A percentile compares a stretch with the other conserved stretches of the same genome.
phyloP scores from a whole-genome alignment of 2,113 vertebrate genomes.

The Microcebus jonahi region DNA sequence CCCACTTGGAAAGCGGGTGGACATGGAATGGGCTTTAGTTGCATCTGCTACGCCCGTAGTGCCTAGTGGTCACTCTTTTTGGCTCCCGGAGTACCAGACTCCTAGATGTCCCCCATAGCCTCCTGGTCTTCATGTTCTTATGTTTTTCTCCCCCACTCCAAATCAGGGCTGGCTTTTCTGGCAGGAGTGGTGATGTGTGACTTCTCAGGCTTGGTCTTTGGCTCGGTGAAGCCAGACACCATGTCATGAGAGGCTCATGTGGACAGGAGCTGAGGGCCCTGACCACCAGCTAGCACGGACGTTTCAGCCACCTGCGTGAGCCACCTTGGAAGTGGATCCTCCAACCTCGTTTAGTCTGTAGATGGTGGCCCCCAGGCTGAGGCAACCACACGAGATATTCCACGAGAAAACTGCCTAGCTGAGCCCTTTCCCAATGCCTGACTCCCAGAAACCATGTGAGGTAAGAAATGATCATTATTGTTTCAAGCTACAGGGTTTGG shows the following conservation, averaged over 20 bases:
- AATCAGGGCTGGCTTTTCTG: not conserved
- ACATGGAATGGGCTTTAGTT: not conserved
- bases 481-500: not conserved
- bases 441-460: not conserved
- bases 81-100: not conserved
- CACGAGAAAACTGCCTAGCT: not conserved
- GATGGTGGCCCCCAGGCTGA: not conserved
- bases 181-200: not conserved
- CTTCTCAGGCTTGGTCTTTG: not conserved
- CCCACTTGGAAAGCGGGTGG: not conserved
- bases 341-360: not conserved
- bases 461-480: not conserved
- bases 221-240: not conserved
- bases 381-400: not conserved
- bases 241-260: not conserved
- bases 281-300: not conserved
- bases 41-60: fast-evolving
- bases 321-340: not conserved
- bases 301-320: not conserved
- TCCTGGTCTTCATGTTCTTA: not conserved
- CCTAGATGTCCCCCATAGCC: not conserved
- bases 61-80: not conserved
- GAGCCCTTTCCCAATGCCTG: not conserved
- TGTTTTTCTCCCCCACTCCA: not conserved
- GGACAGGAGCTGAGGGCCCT: not conserved